Percentiles rank a stretch among this genome's conserved stretches.
phyloP scores from a whole-genome alignment of 2,888 invertebrate species.

The Nomada hirtipes region DNA sequence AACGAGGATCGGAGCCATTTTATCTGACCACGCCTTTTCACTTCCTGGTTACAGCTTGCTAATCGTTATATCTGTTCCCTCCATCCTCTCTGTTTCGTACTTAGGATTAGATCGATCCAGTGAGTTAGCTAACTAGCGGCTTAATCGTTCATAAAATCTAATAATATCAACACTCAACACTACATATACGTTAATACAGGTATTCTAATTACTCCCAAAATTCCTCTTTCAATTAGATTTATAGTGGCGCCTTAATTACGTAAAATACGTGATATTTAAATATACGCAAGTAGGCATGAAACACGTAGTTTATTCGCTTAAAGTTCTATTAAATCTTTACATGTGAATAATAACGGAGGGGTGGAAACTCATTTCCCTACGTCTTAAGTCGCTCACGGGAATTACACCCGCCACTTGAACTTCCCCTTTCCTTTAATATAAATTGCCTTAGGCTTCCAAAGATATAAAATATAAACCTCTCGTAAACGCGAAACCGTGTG shows the following conservation, averaged over 20 bases:
- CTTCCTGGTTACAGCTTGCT: constrained; percentile 60
- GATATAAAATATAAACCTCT: constrained; percentile 26
- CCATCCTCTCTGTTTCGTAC: constrained; percentile 39
- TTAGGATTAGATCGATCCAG: constrained; percentile 56
- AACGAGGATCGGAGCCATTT: constrained; percentile 56
- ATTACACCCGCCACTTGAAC: constrained; percentile 35
- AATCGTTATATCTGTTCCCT: constrained; percentile 63
- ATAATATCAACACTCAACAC: constrained; percentile 27
- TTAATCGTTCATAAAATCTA: constrained; percentile 33
- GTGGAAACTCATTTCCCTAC: constrained; percentile 1
- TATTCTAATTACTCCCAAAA: background rate
- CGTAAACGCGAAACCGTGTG: constrained; percentile 1
- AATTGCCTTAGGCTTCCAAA: constrained; percentile 25
- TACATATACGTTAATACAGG: background rate
- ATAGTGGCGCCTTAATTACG: background rate
- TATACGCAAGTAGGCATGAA: background rate
- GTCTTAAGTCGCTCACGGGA: constrained; percentile 14
- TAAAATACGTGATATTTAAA: background rate
- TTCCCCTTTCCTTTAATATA: constrained; percentile 21
- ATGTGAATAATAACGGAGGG: constrained; percentile 23
- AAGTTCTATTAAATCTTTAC: constrained; percentile 36
- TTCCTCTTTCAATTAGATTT: background rate
- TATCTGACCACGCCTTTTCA: constrained; percentile 62
- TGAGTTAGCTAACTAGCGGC: constrained; percentile 48
- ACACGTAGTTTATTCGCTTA: background rate